phyloP scores from a whole-genome alignment of 2,113 vertebrate species.

The Chloropsis hardwickii region DNA sequence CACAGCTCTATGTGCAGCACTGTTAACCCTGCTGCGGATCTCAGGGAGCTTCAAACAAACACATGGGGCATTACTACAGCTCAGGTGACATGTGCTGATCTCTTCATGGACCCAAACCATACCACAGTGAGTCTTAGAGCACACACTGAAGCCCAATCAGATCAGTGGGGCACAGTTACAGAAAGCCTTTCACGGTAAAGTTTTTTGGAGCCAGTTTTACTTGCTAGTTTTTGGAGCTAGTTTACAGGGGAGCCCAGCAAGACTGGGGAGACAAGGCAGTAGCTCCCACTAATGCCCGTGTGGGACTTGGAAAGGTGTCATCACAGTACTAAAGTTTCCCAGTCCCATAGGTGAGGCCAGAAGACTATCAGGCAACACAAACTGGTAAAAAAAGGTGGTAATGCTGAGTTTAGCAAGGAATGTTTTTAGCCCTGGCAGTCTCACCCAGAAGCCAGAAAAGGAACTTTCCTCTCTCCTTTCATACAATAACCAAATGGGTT shows the following conservation, averaged over 20 bases:
- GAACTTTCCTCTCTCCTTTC: not conserved
- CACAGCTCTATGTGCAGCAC: not conserved
- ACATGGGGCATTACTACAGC: not conserved
- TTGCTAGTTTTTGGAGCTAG: not conserved
- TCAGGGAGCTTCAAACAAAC: not conserved
- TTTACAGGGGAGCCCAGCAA: not conserved
- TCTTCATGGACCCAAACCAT: not conserved
- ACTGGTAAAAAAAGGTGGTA: not conserved
- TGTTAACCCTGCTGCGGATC: not conserved
- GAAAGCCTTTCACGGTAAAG: not conserved
- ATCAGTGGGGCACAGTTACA: not conserved
- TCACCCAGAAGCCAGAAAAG: not conserved
- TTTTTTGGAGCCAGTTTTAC: not conserved
- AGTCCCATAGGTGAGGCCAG: not conserved
- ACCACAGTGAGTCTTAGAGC: not conserved
- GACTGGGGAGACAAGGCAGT: not conserved
- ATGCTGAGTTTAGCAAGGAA: not conserved
- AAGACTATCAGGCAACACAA: not conserved
- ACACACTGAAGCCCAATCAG: not conserved
- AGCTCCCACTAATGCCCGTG: not conserved
- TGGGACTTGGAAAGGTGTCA: not conserved
- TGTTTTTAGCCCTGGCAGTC: not conserved
- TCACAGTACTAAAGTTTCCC: not conserved
- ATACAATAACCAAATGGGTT: not conserved
- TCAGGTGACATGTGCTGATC: not conserved